Evolutionary conservation across 30 jellyfish, hydroid and myxozoan genomes (phyloP).

Genomic region (Cassiopea xamachana): DNA sequence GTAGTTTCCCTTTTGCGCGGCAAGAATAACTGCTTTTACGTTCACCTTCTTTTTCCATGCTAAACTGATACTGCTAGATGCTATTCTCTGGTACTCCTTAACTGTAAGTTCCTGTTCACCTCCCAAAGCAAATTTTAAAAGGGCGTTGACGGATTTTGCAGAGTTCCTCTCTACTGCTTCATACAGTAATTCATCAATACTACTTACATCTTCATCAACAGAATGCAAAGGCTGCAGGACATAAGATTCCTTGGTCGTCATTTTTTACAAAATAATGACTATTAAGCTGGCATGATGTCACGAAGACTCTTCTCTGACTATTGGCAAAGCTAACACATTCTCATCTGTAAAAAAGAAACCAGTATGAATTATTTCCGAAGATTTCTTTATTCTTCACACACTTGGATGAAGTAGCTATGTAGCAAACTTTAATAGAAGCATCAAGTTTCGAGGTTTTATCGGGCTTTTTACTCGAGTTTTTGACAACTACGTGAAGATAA

Average conservation of each 20-base stretch:
- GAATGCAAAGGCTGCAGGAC: neutral
- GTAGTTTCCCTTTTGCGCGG: constrained; percentile 73
- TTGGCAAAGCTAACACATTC: no score
- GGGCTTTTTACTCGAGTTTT: no score
- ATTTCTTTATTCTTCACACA: no score
- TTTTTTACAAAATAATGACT: neutral
- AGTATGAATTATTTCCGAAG: no score
- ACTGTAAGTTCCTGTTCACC: neutral
- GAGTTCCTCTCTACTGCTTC: constrained; percentile 46
- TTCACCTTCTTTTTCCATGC: constrained; percentile 42
- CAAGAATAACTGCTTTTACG: constrained; percentile 58
- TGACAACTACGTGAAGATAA: no score
- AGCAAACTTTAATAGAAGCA: no score
- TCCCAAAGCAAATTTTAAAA: neutral
- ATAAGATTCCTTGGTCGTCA: neutral
- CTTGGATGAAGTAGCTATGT: no score
- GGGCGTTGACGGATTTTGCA: neutral
- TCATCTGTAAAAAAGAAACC: no score
- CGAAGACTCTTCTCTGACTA: neutral
- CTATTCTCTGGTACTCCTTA: neutral
- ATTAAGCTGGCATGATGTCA: neutral
- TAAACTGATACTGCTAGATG: constrained; percentile 20
- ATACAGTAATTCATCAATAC: constrained; percentile 25
- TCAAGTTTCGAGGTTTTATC: no score
- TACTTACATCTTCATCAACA: neutral